Base-by-base conservation (phyloP, 1,140 invertebrate genomes). In the Potamilus streckersoni region DNA sequence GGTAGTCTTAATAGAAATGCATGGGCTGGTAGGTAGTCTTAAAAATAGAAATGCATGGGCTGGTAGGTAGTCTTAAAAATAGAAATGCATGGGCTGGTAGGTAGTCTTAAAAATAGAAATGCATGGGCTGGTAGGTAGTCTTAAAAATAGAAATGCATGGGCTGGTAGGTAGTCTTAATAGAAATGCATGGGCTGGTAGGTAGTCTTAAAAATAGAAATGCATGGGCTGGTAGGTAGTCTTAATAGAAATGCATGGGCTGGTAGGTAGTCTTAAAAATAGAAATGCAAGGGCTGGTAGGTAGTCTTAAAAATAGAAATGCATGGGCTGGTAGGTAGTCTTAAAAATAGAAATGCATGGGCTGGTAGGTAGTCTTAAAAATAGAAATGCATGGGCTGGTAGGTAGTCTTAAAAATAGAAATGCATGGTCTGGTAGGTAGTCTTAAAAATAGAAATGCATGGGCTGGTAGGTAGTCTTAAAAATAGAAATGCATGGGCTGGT, bases 61-160 rank as follows among this genome's bases (percentile, higher is more conserved):
- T 55, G 93, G 93, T 88, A 87, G 83, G 23, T 68, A 8, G 11
- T 49, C 38, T 11, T 49, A 6, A n/a, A n/a, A n/a, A n/a, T n/a
- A n/a, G n/a, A n/a, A n/a, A n/a, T n/a, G n/a, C n/a, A n/a, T n/a
- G 93, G 75, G 93, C 93, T 55, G 93, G 93, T 88, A 87, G 83
- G 23, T 68, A 8, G 11, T 49, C 38, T 11, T 49, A 6, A n/a
- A n/a, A n/a, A n/a, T n/a, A n/a, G n/a, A n/a, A n/a, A n/a, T n/a
- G n/a, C n/a, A n/a, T n/a, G 93, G 75, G 93, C 93, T 55, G 93
- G 93, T 88, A 87, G 83, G 23, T 68, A 8, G 11, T 49, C 38
- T 11, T 49, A 6, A n/a, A n/a, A n/a, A n/a, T n/a, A n/a, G n/a
- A n/a, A n/a, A n/a, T n/a, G n/a, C n/a, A n/a, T n/a, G 93, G 75